Evolutionary conservation across 2,113 vertebrate genomes (phyloP).

Genomic region (Rafetus swinhoei): DNA sequence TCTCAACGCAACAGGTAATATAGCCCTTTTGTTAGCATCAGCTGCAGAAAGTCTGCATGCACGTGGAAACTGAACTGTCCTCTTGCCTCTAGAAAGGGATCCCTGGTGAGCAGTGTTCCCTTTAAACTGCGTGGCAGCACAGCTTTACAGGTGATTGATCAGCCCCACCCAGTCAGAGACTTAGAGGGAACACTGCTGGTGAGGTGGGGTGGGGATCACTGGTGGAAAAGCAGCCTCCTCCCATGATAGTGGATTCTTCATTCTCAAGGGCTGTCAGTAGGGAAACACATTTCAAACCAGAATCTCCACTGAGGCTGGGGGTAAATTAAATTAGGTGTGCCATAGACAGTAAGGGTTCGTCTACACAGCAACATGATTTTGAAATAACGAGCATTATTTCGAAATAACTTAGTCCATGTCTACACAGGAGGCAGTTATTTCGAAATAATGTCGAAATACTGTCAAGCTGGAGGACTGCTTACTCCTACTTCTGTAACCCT

Average conservation of each 20-base stretch:
- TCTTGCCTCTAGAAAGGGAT: not conserved
- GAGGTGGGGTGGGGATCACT: not conserved
- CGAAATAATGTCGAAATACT: too few species aligned
- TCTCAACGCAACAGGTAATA: not conserved
- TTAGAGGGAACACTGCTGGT: too few species aligned
- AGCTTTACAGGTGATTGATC: too few species aligned
- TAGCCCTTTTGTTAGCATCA: not conserved
- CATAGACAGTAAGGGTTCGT: too few species aligned
- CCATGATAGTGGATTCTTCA: not conserved
- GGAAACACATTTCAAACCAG: not conserved
- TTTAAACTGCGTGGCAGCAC: too few species aligned
- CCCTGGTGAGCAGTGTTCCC: not conserved
- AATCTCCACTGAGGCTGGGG: not conserved
- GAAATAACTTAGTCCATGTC: too few species aligned
- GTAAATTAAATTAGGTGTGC: not conserved
- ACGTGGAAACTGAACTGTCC: not conserved
- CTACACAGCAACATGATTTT: too few species aligned
- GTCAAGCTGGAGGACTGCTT: too few species aligned
- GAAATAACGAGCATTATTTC: too few species aligned
- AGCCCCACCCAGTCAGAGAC: too few species aligned
- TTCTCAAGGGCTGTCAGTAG: not conserved
- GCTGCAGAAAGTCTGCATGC: not conserved
- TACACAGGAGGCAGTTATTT: too few species aligned
- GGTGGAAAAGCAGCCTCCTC: not conserved
- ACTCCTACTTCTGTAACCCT: too few species aligned